Conservation (phyloP, 2,797 vertebrate species). For the Champsocephalus esox region DNA sequence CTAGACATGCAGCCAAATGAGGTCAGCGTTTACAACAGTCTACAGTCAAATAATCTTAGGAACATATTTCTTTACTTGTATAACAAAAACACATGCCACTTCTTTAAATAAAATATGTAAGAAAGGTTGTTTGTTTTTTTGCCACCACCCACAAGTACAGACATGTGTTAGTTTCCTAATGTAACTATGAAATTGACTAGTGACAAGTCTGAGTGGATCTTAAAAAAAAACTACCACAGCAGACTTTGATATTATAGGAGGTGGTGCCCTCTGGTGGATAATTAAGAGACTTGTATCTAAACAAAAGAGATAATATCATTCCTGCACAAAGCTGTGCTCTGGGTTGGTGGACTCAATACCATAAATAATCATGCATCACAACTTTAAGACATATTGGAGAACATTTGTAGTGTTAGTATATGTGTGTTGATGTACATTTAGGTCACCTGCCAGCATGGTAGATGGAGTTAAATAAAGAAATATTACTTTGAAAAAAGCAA, state of each 20-base stretch:
- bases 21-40: background rate
- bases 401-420: background rate
- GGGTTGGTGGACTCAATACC: background rate
- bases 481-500: too few relatives aligned
- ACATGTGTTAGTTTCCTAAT: background rate
- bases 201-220: background rate
- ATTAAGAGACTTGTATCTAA: background rate
- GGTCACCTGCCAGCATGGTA: too few relatives aligned
- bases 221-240: background rate
- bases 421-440: too few relatives aligned
- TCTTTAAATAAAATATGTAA: background rate
- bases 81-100: background rate
- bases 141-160: background rate
- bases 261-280: slow-evolving; percentile 65
- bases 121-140: background rate
- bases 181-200: background rate
- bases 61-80: background rate
- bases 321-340: background rate
- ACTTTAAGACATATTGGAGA: background rate
- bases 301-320: background rate
- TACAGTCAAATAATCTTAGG: background rate
- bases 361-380: background rate
- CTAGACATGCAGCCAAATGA: background rate
- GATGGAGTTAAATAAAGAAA: too few relatives aligned
- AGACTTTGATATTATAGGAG: background rate